Evolutionary conservation across 2,113 vertebrate genomes (phyloP).

Genomic region (Periophthalmodon schlosseri): DNA sequence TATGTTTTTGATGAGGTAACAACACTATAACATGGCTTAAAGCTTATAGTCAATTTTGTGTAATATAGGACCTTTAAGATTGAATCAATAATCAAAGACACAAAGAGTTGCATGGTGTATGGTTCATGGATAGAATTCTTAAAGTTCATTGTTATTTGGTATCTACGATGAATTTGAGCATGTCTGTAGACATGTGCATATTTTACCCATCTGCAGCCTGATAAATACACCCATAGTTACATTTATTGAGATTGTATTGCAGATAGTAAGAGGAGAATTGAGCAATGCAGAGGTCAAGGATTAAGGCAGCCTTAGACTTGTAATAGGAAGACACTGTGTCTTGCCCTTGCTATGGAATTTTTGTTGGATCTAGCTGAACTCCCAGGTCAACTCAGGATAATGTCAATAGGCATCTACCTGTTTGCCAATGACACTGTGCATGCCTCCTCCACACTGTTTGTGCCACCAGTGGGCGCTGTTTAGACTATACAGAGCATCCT

Average conservation of each 20-base stretch:
- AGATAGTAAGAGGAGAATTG: background rate
- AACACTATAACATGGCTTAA: too few species aligned
- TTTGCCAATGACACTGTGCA: background rate
- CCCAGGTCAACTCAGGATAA: background rate
- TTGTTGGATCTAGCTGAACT: background rate
- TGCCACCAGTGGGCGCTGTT: background rate
- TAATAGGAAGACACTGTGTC: background rate
- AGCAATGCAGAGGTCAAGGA: background rate
- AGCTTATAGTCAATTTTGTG: too few species aligned
- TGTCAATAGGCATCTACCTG: background rate
- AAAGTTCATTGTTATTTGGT: background rate
- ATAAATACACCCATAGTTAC: background rate
- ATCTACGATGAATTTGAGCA: background rate
- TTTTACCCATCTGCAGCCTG: background rate
- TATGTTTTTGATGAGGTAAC: too few species aligned
- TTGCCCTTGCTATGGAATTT: conserved; percentile 6
- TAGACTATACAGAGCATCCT: background rate
- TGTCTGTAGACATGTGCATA: background rate
- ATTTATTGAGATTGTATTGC: background rate
- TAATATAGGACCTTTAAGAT: too few species aligned
- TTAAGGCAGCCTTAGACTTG: background rate
- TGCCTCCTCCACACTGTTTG: background rate
- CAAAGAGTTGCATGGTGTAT: background rate
- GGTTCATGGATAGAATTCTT: background rate
- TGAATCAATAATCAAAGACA: background rate